Base-by-base conservation (phyloP, 2,888 invertebrate genomes). In the Drosophila antonietae region DNA sequence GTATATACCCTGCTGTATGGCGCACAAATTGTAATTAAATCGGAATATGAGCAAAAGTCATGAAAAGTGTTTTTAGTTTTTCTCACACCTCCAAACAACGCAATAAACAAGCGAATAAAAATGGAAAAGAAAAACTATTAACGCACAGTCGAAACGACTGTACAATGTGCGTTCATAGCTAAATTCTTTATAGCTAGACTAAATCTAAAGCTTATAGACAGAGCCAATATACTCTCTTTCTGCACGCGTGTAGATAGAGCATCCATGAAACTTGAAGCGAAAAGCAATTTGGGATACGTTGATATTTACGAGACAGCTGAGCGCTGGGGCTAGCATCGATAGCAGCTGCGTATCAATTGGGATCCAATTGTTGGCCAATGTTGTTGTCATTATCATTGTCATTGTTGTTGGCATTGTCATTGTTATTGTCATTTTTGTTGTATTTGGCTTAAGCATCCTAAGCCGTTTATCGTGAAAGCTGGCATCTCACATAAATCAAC, bases 391-490 rank as follows among this genome's bases (percentile, higher is more conserved):
- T 18, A 31, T 53, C 33, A 46, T 41, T 59, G 20, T 68, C 47
- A 18, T 68, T 51, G 15, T 43, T 41, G 37, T 47, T 43, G 52
- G 52, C 68, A 37, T 10, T 52, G 23, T 31, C 61, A 62, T 39
- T 39, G 37, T 31, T 37, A 18, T 46, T 46, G 43, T 39, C 62
- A 33, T 51, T 47, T 43, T 52, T 63, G 62, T 61, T 57, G 73
- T 67, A 57, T 52, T 37, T 53, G 37, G 14, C 59, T 57, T 44
- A 53, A 35, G 41, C 67, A 66, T 73, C 59, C 68, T 79, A 82
- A 87, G 88, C 76, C 80, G 82, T 64, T 82, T 83, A 83, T 83
- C 88, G 85, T 71, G 67, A 79, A 35, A 70, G 70, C 80, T 73
- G 66, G 64, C 79, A 78, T 69, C 59, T 61, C 65, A 68, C 82